These are phyloP conservation scores for Sphinx pinastri DNA, from an alignment of 2,888 invertebrate genomes.

Conservation along the genomic window DNA sequence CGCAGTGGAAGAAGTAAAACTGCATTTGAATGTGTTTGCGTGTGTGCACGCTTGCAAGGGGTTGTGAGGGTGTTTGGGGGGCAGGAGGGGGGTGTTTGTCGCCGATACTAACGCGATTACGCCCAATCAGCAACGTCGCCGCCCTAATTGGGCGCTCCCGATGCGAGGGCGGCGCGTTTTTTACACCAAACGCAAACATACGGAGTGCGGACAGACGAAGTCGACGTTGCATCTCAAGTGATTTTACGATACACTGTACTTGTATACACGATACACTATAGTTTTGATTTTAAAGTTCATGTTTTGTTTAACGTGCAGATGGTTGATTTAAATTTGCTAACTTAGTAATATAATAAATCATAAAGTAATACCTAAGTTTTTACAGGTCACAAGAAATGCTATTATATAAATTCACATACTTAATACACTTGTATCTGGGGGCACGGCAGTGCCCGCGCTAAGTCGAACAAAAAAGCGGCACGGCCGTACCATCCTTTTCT, in stretches of 20 bases:
- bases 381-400: no score
- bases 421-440: no score
- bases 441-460: no score
- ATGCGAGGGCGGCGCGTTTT: conserved; percentile 77
- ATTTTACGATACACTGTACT: not conserved
- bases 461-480: no score
- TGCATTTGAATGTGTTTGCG: conserved; percentile 31
- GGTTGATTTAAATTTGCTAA: no score
- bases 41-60: conserved; percentile 42
- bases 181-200: conserved; percentile 78
- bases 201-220: conserved; percentile 35
- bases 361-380: no score
- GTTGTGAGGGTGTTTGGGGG: conserved; percentile 42
- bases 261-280: not conserved
- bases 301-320: no score
- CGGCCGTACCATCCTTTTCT: no score
- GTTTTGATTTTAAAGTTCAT: no score
- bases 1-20: conserved; percentile 3
- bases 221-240: conserved; percentile 26
- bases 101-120: conserved; percentile 82
- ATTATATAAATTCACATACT: no score
- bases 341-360: no score
- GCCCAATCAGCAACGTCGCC: conserved; percentile 80
- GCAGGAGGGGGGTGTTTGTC: conserved; percentile 62
- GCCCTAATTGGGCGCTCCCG: conserved; percentile 79